Conservation (phyloP, 64 coral and sea anemone genomes). For the Montipora capricornis region DNA sequence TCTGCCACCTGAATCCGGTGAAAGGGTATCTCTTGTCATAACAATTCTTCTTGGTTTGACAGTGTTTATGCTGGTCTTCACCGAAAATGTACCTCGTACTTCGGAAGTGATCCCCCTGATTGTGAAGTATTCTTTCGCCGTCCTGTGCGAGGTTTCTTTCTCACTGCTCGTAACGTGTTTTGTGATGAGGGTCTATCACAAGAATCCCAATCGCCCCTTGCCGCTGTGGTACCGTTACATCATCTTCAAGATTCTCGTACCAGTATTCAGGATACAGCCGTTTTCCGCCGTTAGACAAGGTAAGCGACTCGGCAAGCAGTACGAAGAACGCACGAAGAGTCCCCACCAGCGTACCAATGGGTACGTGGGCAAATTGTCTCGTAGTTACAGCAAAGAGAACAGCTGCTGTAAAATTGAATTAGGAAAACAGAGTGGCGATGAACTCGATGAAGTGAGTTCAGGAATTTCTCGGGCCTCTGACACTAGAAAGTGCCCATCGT, state of each 20-base stretch:
- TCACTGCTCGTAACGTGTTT: slow-evolving; percentile 89
- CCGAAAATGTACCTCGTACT: slow-evolving; percentile 82
- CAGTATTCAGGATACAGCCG: slow-evolving; percentile 67
- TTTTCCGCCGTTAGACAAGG: slow-evolving; percentile 10
- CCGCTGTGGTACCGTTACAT: slow-evolving; percentile 78
- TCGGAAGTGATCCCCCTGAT: slow-evolving; percentile 96
- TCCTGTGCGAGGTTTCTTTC: slow-evolving; percentile 86
- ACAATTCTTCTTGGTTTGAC: slow-evolving; percentile 94
- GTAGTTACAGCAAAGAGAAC: not conserved
- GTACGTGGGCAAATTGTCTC: slow-evolving; percentile 10
- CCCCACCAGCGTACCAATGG: not conserved
- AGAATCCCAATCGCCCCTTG: slow-evolving; percentile 59
- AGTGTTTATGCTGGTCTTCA: slow-evolving; percentile 91
- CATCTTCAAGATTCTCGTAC: slow-evolving; percentile 77
- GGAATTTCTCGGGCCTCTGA: slow-evolving; percentile 35
- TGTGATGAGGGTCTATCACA: slow-evolving; percentile 79
- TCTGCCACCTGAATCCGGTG: slow-evolving; percentile 91
- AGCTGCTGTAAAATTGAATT: slow-evolving; percentile 30
- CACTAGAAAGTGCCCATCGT: not conserved
- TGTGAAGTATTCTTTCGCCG: slow-evolving; percentile 82
- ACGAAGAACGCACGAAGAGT: slow-evolving; percentile 3
- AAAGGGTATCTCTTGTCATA: slow-evolving; percentile 90
- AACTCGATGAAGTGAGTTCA: slow-evolving; percentile 4
- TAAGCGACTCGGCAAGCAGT: not conserved
- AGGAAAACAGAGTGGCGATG: not conserved